Evolutionary conservation across 2,888 invertebrate genomes (phyloP).

Genomic region (Frankliniella intonsa): DNA sequence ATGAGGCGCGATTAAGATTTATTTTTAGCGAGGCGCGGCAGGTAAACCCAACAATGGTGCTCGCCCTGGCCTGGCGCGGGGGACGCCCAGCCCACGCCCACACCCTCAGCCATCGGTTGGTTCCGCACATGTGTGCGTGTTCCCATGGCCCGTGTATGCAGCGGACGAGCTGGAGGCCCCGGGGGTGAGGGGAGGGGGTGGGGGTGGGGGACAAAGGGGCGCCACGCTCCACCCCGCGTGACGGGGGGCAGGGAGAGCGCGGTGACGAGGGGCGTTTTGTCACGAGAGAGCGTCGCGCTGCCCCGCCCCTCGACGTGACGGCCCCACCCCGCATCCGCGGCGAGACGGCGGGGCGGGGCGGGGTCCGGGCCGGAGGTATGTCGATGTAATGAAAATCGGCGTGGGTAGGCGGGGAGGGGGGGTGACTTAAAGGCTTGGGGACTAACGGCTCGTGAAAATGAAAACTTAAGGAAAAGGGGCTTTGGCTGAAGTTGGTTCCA

Average conservation of each 20-base stretch:
- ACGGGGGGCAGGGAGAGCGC: no score
- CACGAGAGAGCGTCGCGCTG: no score
- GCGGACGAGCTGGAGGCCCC: not conserved
- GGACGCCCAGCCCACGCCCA: not conserved
- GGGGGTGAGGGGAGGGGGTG: not conserved
- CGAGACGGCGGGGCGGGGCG: not conserved
- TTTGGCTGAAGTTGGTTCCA: not conserved
- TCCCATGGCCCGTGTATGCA: not conserved
- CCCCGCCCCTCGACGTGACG: no score
- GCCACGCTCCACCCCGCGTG: no score
- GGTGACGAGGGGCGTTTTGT: no score
- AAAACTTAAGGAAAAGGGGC: not conserved
- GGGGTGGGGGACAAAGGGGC: no score
- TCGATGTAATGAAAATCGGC: not conserved
- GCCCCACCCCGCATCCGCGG: no score
- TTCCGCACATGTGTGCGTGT: slow-evolving; percentile 10
- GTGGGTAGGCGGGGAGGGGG: not conserved
- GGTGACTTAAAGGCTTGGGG: not conserved
- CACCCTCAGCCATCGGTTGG: not conserved
- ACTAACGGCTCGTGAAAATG: slow-evolving; percentile 16
- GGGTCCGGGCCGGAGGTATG: not conserved
- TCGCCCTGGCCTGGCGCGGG: not conserved
- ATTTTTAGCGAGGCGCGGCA: slow-evolving; percentile 22
- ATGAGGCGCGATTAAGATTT: slow-evolving; percentile 20
- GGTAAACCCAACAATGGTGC: slow-evolving; percentile 16